These are phyloP conservation scores for Alloplasta piceator DNA, from an alignment of 2,888 invertebrate genomes.

Conservation along the genomic window DNA sequence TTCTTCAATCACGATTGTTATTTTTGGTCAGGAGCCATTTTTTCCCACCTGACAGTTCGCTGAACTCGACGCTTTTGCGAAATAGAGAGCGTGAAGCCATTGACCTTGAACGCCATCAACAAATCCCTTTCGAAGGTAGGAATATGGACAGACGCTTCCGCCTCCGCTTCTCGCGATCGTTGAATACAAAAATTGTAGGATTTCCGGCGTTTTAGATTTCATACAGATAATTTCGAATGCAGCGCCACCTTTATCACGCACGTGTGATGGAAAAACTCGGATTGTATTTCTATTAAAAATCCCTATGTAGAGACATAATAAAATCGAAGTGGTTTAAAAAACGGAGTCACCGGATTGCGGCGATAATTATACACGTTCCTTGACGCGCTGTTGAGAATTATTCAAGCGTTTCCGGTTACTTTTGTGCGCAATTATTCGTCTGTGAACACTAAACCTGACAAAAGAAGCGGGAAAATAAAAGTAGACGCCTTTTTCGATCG, in stretches of 20 bases:
- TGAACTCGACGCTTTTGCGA: conserved; percentile 39
- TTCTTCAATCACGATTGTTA: conserved; percentile 11
- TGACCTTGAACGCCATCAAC: conserved; percentile 48
- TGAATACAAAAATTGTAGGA: conserved; percentile 4
- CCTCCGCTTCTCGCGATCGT: background rate
- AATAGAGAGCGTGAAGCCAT: conserved; percentile 35
- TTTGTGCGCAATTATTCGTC: no score
- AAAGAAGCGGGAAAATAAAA: background rate
- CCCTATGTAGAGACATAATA: no score
- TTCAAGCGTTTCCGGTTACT: no score
- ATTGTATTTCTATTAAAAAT: no score
- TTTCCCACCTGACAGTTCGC: conserved; percentile 21
- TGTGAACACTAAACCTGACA: no score
- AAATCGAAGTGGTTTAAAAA: no score
- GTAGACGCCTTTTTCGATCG: background rate
- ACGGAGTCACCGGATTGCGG: no score
- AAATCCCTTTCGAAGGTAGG: conserved; percentile 20
- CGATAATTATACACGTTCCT: no score
- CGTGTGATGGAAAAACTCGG: background rate
- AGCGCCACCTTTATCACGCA: no score
- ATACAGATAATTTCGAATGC: background rate
- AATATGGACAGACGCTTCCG: conserved; percentile 13
- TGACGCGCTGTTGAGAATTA: no score
- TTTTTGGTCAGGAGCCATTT: background rate
- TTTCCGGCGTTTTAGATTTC: conserved; percentile 13